Conservation (phyloP, 2,797 vertebrate genomes). For the Chelmon rostratus region DNA sequence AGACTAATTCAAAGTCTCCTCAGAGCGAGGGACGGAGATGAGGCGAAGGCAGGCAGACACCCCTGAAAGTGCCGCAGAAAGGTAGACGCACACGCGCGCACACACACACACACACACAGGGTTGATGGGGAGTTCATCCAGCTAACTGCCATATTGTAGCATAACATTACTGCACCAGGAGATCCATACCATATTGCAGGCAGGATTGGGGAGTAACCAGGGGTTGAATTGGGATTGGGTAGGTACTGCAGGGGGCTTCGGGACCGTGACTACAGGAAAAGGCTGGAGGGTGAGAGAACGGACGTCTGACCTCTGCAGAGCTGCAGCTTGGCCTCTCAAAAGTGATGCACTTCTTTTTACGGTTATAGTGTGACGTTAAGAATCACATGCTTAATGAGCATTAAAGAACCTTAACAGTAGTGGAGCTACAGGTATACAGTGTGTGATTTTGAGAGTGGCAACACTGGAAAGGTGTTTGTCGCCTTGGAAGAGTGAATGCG, state of each 20-base stretch:
- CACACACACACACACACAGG: constrained; percentile 26
- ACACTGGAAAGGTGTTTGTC: background rate
- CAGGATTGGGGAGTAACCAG: constrained; percentile 19
- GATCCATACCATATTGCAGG: constrained; percentile 35
- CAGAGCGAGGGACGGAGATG: constrained; percentile 63
- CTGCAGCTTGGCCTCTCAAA: background rate
- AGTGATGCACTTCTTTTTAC: background rate
- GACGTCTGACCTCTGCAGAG: constrained; percentile 17
- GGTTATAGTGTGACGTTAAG: background rate
- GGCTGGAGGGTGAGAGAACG: constrained; percentile 21
- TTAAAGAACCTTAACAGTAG: background rate
- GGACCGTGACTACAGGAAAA: constrained; percentile 38
- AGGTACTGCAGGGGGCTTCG: constrained; percentile 25
- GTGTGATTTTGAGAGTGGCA: background rate
- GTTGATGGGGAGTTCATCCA: constrained; percentile 79
- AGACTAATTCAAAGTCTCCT: constrained; percentile 83
- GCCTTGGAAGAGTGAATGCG: background rate
- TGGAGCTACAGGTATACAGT: background rate
- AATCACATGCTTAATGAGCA: background rate
- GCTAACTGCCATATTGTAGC: constrained; percentile 55
- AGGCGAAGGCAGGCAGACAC: constrained; percentile 62
- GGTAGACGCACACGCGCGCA: constrained; percentile 16
- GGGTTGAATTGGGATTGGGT: constrained; percentile 23
- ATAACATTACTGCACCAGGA: constrained; percentile 45
- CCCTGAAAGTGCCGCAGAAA: constrained; percentile 41